A percentile compares a stretch with the other conserved stretches of the same genome.
Evolutionary conservation across 2,888 invertebrate species (phyloP).

Genomic region (Ophioninae sp.): DNA sequence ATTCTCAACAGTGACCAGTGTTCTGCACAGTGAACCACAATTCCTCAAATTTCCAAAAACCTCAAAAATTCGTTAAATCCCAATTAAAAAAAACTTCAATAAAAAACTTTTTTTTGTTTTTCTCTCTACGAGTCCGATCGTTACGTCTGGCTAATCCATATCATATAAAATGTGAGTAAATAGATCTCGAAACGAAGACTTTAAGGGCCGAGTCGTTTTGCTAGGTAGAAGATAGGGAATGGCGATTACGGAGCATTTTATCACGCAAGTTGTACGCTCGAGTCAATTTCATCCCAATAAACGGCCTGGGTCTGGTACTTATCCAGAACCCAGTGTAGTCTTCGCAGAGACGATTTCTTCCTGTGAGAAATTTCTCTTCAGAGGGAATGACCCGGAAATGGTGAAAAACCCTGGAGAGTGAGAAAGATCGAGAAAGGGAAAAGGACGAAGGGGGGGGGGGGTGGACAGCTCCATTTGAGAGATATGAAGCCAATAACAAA

Average conservation of each 20-base stretch:
- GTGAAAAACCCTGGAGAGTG: constrained; percentile 17
- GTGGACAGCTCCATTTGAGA: constrained; percentile 56
- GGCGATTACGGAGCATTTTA: constrained; percentile 55
- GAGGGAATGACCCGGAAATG: constrained; percentile 44
- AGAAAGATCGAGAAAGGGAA: constrained; percentile 25
- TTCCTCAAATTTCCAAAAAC: too few species aligned
- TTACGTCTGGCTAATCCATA: constrained; percentile 7
- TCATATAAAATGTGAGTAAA: constrained; percentile 11
- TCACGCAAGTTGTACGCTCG: constrained; percentile 57
- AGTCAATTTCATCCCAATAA: constrained; percentile 66
- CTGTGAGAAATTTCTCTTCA: constrained; percentile 43
- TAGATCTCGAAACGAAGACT: too few species aligned
- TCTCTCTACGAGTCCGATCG: background rate
- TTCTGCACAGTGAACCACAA: too few species aligned
- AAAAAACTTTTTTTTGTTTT: too few species aligned
- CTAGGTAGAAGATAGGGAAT: background rate
- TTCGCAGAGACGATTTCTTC: constrained; percentile 40
- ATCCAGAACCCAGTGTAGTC: constrained; percentile 34
- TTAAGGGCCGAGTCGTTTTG: too few species aligned
- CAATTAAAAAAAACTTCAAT: too few species aligned
- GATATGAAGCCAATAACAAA: constrained; percentile 80
- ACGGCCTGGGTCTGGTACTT: constrained; percentile 58
- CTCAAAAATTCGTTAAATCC: too few species aligned
- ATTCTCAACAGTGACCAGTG: too few species aligned
- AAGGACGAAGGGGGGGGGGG: constrained; percentile 27